Conservation (phyloP, 2,888 invertebrate genomes). For the Cantharis rustica region DNA sequence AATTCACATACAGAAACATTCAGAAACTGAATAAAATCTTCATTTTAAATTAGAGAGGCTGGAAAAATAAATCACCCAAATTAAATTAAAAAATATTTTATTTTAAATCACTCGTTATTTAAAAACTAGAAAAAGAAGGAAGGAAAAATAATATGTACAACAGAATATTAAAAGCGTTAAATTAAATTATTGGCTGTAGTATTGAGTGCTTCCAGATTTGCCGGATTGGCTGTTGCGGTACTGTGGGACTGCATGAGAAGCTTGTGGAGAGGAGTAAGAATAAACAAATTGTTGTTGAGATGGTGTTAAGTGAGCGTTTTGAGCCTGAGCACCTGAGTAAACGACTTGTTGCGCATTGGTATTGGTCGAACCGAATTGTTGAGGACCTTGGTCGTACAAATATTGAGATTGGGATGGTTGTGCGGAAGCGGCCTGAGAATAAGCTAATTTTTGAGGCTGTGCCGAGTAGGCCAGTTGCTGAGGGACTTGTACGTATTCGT, state of each 20-base stretch:
- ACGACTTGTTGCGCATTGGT: not conserved
- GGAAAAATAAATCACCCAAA: not conserved
- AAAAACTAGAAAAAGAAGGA: not conserved
- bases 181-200: not conserved
- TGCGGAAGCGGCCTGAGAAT: not conserved
- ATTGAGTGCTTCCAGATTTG: not conserved
- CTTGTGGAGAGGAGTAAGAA: not conserved
- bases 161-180: not conserved
- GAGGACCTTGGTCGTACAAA: not conserved
- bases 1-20: too few species aligned
- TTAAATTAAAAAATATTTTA: not conserved
- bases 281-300: not conserved
- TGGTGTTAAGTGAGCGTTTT: not conserved
- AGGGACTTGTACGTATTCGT: not conserved
- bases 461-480: conserved; percentile 20
- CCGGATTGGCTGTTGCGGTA: not conserved
- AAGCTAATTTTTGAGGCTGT: conserved; percentile 5
- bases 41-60: too few species aligned
- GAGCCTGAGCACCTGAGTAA: not conserved
- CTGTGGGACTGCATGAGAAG: not conserved
- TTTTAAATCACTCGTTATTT: not conserved
- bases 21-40: too few species aligned
- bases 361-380: not conserved
- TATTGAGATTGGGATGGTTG: not conserved
- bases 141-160: not conserved